Base-by-base conservation (phyloP, 2,888 invertebrate genomes). In the Lasioglossum pauxillum region DNA sequence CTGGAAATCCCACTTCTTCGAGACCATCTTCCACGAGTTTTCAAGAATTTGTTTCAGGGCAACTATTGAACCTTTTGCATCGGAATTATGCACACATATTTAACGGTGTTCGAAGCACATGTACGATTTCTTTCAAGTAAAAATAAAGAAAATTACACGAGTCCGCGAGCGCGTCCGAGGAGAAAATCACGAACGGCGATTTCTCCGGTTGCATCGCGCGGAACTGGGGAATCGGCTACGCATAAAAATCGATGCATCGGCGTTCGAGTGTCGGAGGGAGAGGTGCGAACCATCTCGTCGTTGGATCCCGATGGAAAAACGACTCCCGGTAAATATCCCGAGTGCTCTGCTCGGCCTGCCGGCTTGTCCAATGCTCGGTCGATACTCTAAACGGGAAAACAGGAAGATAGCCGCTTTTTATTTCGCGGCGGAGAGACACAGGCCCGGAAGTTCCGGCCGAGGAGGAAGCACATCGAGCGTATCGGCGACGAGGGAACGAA, bases 381-480 rank as follows among this genome's bases (percentile, higher is more conserved):
- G 85, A 85, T 86, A 86, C 81, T 78, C 67, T 71, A 78, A 78
- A 75, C 77, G 71, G 80, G 75, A 57, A 78, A 85, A 80, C 77
- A 80, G 80, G 44, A 78, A 78, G 85, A 53, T 75, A 69, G 53
- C 78, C 77, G 73, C 60, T 75, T 86, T 85, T 75, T 78, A 75
- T 85, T 85, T 67, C 57, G 75, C 78, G n/a, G 67, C 72, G n/a
- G 77, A 49, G 74, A 85, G 60, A 73, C 41, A 49, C 75, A 78
- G 64, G 69, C 35, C 38, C 10, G 71, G 69, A 67, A 38, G 85
- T 80, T 73, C 75, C 80, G 76, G 53, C 53, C 67, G 80, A 80
- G 35, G 76, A 60, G 77, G 75, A 80, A 80, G 74, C 85, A 78
- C 86, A 77, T 85, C 80, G 86, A 77, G 85, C 85, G 86, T 74